Evolutionary conservation across 2,888 invertebrate species (phyloP).

Genomic region (Agrochola lychnidis): DNA sequence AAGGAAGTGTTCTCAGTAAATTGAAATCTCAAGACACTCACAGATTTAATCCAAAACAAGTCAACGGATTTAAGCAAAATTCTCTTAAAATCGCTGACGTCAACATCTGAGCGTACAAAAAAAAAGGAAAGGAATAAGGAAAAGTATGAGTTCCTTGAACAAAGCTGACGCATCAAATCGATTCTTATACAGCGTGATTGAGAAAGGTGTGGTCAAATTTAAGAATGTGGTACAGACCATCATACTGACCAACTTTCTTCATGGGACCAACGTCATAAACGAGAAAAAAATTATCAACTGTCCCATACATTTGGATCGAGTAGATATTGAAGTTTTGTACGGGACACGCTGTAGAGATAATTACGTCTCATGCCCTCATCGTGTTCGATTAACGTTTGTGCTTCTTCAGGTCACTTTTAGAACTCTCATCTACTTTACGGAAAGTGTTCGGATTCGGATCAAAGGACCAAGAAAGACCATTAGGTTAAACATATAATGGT

Average conservation of each 20-base stretch:
- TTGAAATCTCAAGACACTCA: not conserved
- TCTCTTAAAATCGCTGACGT: too few relatives aligned
- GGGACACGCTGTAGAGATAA: not conserved
- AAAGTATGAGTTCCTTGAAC: not conserved
- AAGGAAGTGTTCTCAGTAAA: not conserved
- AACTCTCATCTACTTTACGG: not conserved
- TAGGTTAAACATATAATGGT: not conserved
- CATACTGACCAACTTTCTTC: too few relatives aligned
- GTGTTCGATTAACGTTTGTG: not conserved
- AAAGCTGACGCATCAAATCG: slow-evolving; percentile 26
- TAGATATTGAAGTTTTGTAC: too few relatives aligned
- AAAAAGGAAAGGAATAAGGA: too few relatives aligned
- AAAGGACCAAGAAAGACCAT: not conserved
- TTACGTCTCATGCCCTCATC: too few relatives aligned
- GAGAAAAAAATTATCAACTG: too few relatives aligned
- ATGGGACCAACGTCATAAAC: too few relatives aligned
- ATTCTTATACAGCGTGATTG: not conserved
- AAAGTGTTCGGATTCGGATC: not conserved
- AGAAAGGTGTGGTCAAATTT: too few relatives aligned
- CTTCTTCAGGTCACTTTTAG: too few relatives aligned
- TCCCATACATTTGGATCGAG: too few relatives aligned
- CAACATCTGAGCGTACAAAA: too few relatives aligned
- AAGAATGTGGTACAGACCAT: too few relatives aligned
- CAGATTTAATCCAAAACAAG: not conserved
- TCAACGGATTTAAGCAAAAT: not conserved